phyloP scores from a whole-genome alignment of 2,797 vertebrate species.

The Vespertilio murinus region DNA sequence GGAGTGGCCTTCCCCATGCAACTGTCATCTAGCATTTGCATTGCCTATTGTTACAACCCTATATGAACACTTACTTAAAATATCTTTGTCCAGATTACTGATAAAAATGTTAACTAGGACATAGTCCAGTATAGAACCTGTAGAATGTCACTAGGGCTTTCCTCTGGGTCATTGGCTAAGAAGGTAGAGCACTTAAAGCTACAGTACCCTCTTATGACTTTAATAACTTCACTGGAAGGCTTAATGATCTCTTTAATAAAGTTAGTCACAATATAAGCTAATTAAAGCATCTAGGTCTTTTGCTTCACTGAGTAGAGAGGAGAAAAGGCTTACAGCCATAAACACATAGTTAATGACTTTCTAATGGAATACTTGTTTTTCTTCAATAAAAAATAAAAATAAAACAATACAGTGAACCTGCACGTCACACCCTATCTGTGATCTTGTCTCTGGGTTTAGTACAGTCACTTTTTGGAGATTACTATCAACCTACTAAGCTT shows the following conservation, averaged over 20 bases:
- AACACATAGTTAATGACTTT: background rate
- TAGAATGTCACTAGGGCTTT: background rate
- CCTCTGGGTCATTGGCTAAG: background rate
- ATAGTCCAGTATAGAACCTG: background rate
- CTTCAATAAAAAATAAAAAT: background rate
- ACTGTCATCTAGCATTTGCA: background rate
- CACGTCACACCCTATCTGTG: background rate
- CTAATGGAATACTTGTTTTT: background rate
- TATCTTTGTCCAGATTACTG: constrained; percentile 14
- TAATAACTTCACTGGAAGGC: background rate
- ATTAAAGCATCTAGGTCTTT: background rate
- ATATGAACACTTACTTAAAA: background rate
- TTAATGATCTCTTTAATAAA: background rate
- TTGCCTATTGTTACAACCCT: background rate
- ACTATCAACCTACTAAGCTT: background rate
- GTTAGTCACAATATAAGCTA: background rate
- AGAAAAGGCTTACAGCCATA: background rate
- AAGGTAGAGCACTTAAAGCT: background rate
- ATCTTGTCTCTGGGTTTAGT: background rate
- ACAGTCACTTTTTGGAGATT: background rate
- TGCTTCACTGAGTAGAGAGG: background rate
- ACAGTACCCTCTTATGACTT: background rate
- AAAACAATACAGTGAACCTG: background rate
- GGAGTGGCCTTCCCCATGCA: background rate
- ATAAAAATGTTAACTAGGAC: background rate